Conservation (phyloP, 2,888 invertebrate genomes). For the Drosophila gaucha region DNA sequence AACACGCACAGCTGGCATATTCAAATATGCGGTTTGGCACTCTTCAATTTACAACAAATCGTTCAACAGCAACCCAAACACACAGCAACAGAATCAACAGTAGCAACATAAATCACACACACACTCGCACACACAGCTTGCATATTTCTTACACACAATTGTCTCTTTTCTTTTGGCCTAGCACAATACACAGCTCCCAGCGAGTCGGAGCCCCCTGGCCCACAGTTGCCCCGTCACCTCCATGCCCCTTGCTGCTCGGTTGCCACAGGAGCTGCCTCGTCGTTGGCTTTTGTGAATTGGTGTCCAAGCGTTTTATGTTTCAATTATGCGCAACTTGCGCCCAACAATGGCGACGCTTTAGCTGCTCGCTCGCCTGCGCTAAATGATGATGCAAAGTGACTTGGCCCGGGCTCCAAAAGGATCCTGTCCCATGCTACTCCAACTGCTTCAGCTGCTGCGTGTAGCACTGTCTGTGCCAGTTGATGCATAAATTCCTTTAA, state of each 20-base stretch:
- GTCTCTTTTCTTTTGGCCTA: constrained; percentile 71
- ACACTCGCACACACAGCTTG: constrained; percentile 35
- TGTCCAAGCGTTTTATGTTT: constrained; percentile 79
- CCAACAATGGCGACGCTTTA: constrained; percentile 68
- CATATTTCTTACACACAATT: constrained; percentile 76
- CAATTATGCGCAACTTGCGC: constrained; percentile 79
- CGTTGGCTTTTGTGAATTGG: constrained; percentile 78
- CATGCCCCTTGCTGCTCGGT: neutral
- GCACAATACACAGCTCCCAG: constrained; percentile 62
- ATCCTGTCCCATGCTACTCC: constrained; percentile 10
- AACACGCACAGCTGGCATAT: constrained; percentile 56
- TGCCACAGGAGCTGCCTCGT: constrained; percentile 19
- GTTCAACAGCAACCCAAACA: constrained; percentile 54
- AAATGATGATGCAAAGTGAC: constrained; percentile 77
- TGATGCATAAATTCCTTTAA: constrained; percentile 74
- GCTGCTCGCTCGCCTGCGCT: constrained; percentile 55
- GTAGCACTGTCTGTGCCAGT: constrained; percentile 41
- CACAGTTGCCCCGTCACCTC: neutral
- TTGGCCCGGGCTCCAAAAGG: constrained; percentile 50
- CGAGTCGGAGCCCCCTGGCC: neutral
- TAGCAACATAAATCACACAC: constrained; percentile 54
- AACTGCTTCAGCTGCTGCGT: constrained; percentile 8
- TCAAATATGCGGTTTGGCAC: constrained; percentile 76
- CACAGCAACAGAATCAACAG: constrained; percentile 25
- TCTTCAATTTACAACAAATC: constrained; percentile 76